Evolutionary conservation across 2,888 invertebrate genomes (phyloP), one percentile per base, ranked within the genome.

Genomic region (Shargacucullia verbasci): DNA sequence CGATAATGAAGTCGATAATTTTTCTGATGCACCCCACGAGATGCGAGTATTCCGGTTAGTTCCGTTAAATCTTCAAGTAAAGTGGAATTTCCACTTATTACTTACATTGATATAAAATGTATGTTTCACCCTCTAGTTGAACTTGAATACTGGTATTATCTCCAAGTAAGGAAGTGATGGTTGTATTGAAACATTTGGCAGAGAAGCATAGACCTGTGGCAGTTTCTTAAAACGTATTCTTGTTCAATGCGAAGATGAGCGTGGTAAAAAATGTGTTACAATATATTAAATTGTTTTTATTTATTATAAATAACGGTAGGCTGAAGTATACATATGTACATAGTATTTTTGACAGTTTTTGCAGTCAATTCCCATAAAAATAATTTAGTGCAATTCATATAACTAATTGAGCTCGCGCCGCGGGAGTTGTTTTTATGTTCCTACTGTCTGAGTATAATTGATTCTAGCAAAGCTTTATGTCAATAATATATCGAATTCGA

Each of bases 1-100:
- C 48, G 39, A 57, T 57, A 70, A 64, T 70, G 68, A 67, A 73
- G 57, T 70, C 67, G 70, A 68, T 72, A 72, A 70, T 78, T 78
- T 77, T 74, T 76, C 70, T 61, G 72, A 66, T 76, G 64, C 69
- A 68, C 64, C 62, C 66, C 60, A 46, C 67, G 63, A 50, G 67
- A 49, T 63, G 59, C 57, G 39, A 39, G 57, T 57, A 71, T 65
- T 70, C 72, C 74, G 71, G 68, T 67, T 65, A 65, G 76, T 69
- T 76, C 68, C 62, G 66, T 65, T 73, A 70, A 70, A 64, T 66
- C 61, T 70, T 73, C 58, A 69, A 73, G 53, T 64, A 65, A 70
- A 73, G 72, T 76, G 61, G 64, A 59, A 68, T 70, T 20, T 62
- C 43, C 63, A 60, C 60, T 69, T 66, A 73, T 60, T 67, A 59